Base-by-base conservation (phyloP, 2,888 invertebrate species). In the Melanchra persicariae region DNA sequence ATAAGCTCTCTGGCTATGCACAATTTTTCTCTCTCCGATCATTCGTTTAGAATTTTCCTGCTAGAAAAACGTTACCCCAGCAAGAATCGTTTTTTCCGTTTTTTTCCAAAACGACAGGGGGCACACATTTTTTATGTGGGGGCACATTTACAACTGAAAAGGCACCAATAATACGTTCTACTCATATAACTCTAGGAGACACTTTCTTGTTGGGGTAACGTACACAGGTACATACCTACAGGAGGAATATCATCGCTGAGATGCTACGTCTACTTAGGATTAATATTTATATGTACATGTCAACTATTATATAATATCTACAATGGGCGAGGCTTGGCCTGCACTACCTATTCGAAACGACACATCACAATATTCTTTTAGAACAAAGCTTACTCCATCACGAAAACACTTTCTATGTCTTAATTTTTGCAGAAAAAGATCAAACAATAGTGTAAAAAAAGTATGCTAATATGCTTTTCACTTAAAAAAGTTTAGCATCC, bases 201-300 rank as follows among this genome's bases (percentile, higher is more conserved):
- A n/a, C n/a, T n/a, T n/a, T n/a, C n/a, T n/a, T n/a, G n/a, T n/a
- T n/a, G n/a, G n/a, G n/a, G n/a, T n/a, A n/a, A n/a, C n/a, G n/a
- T n/a, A n/a, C n/a, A n/a, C n/a, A 79, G 59, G 49, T 76, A 70
- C 69, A 17, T 49, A 70, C 69, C 12, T 49, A 51, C 37, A 45
- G 22, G 30, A 77, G 52, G 58, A 62, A 70, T 63, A 62, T 62
- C 65, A 49, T 34, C 22, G 8, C 15, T 24, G 24, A 40, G 58
- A 57, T 40, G 54, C 54, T 65, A 61, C 24, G 17, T 54, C 65
- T 61, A 54, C 24, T 30, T 49, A 49, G 12, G 24, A 49, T 51
- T n/a, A 60, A 12, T 64, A 52, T 30, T 22, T 77, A 63, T 60
- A 74, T 60, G 37, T 75, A 80, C 77, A 80, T 47, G 34, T 57